Percentiles rank a stretch among this genome's conserved stretches.
Conservation (phyloP, 1,140 invertebrate species). For the Yoshiicerus persimilis region DNA sequence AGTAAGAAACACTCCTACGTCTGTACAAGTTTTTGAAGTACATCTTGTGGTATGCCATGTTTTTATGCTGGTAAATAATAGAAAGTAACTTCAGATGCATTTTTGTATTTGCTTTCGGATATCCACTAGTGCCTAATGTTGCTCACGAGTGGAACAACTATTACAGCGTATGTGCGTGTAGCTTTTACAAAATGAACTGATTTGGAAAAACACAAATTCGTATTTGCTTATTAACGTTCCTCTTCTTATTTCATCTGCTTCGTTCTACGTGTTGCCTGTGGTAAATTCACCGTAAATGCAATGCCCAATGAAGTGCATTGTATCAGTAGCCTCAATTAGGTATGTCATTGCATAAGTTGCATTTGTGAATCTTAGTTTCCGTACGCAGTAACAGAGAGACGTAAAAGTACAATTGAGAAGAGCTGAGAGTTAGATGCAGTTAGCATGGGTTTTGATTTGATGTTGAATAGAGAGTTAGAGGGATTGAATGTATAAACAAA, state of each 20-base stretch:
- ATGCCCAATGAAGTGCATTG: too few species aligned
- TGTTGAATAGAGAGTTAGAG: not conserved
- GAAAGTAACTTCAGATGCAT: not conserved
- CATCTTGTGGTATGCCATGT: too few species aligned
- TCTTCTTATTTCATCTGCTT: not conserved
- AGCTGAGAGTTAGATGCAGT: not conserved
- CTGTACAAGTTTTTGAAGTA: too few species aligned
- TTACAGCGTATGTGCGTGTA: too few species aligned
- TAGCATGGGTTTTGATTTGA: not conserved
- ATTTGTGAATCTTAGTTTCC: not conserved
- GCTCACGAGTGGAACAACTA: too few species aligned
- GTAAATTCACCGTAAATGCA: too few species aligned
- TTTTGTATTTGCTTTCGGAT: not conserved
- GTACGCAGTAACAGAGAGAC: too few species aligned
- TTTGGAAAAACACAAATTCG: too few species aligned
- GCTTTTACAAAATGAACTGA: too few species aligned
- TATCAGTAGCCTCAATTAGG: too few species aligned
- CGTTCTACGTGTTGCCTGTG: not conserved
- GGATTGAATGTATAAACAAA: constrained; percentile 13
- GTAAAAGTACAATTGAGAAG: not conserved
- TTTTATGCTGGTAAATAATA: not conserved
- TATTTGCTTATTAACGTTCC: not conserved
- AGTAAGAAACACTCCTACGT: not conserved
- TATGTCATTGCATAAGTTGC: too few species aligned
- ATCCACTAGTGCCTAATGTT: not conserved